Base-by-base conservation (phyloP, 2,113 vertebrate species). In the Cryptotis parvus region DNA sequence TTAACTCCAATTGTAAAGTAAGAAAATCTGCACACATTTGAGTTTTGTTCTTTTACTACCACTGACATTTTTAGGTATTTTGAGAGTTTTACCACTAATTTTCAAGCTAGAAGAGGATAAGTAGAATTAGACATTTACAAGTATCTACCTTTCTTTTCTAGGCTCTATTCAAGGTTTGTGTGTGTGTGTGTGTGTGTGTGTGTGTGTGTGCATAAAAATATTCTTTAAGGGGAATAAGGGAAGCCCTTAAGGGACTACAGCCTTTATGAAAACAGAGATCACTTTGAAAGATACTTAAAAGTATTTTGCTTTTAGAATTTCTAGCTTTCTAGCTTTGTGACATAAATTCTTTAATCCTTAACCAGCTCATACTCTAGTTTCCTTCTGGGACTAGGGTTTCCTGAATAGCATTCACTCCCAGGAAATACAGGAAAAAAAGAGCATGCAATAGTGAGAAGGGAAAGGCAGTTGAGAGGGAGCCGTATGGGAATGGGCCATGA, bases 271-370 rank as follows among this genome's bases (percentile, higher is more conserved):
- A 72, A 0, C 10, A 89, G 7, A 84, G 65, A 73, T 75, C 31
- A 49, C 81, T 89, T 74, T 69, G 29, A 81, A 91, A 80, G 26
- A 66, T 77, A 87, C 68, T 75, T 79, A 77, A 84, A 90, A 91
- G 27, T 20, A 1, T 35, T 74, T 89, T 94, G 16, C 9, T 80
- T 92, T 88, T 82, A 63, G 69, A 89, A 74, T 77, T 73, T 74
- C 31, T 65, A 84, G 78, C 69, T 90, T 80, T 65, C 93, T 87
- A 89, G 84, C n/a, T 89, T 65, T 41, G 43, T 83, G 26, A 22
- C 29, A 31, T 22, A 80, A 29, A 7, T 70, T 87, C 73, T 78
- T 91, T 76, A 27, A 77, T 49, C 68, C 76, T 72, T 87, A 86
- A 58, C 27, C 7, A 75, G 26, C 61, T 20, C 45, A 29, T 18